Evolutionary conservation across 2,113 vertebrate genomes (phyloP).

Genomic region (Sceloporus tristichus): DNA sequence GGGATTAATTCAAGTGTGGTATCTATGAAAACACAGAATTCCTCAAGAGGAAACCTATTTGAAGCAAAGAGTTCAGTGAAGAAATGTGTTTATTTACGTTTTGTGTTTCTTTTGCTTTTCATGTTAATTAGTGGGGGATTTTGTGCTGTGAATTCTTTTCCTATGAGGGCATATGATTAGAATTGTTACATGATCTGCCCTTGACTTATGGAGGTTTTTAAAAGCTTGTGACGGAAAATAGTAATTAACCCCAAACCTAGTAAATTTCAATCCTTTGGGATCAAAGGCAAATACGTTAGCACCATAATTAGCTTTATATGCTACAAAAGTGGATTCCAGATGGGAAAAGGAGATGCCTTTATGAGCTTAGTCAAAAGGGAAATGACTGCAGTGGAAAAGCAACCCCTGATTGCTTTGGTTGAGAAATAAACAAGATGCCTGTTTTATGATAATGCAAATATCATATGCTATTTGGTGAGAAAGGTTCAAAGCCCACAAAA

Average conservation of each 20-base stretch:
- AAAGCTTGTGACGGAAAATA: constrained; percentile 46
- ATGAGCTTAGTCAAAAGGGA: constrained; percentile 33
- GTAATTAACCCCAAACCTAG: constrained; percentile 47
- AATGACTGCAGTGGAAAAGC: constrained; percentile 22
- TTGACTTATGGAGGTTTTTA: constrained; percentile 46
- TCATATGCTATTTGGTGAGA: background rate
- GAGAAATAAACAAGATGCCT: background rate
- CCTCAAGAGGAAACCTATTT: background rate
- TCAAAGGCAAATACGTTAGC: constrained; percentile 29
- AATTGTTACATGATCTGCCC: constrained; percentile 29
- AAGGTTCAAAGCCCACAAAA: background rate
- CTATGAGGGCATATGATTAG: constrained; percentile 21
- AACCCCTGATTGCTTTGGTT: constrained; percentile 2
- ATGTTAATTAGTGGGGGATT: background rate
- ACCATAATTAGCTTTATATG: constrained; percentile 44
- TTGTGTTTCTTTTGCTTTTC: background rate
- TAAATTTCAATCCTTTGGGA: constrained; percentile 42
- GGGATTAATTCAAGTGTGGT: background rate
- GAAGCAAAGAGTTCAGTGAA: background rate
- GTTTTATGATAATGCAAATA: constrained; percentile 31
- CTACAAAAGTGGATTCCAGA: constrained; percentile 40
- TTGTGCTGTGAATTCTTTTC: background rate
- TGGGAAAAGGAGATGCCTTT: constrained; percentile 26
- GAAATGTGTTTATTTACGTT: background rate
- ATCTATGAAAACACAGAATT: background rate